Evolutionary conservation across 2,797 vertebrate genomes (phyloP), one percentile per base, ranked within the genome.

Genomic region (Heterohyrax brucei): DNA sequence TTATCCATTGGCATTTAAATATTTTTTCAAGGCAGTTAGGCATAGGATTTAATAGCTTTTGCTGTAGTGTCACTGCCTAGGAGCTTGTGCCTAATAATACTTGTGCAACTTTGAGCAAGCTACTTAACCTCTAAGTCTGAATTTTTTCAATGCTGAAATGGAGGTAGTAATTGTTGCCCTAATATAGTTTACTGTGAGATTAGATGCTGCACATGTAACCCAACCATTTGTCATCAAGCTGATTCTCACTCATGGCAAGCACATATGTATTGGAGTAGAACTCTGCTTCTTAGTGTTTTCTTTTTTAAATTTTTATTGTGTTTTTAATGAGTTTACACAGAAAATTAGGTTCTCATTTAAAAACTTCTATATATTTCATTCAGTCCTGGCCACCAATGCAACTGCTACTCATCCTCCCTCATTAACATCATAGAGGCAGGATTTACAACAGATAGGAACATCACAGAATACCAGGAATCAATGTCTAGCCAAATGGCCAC

Each of bases 131-230:
- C 10, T 72, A 80, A 46, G 7, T 3, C n/a, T 75, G 28, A 53
- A 68, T 87, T 80, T 83, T 87, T 33, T 87, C 61, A 82, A 56
- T 28, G 76, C 0, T 56, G 18, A 93, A 94, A 39, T 76, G 68
- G 14, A 39, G 28, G 39, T 39, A 46, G 61, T 76, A 76, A 10
- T 70, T 1, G 30, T 62, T 86, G 59, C 2, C 2, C 26, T 80
- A 59, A 22, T 76, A 46, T 9, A 89, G 22, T 87, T 89, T 46
- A 62, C n/a, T 46, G 64, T 39, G n/a, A 88, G 14, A 59, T 44
- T 89, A 21, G 9, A 50, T 50, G 5, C 18, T 4, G 7, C 24
- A 46, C 22, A 62, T 30, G 62, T 18, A 80, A 46, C 7, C 73
- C 66, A 70, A n/a, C 5, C 66, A n/a, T 56, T 56, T 56, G 30